These are phyloP conservation scores for Thalpophila matura DNA, from an alignment of 2,888 invertebrate genomes.

Conservation along the genomic window DNA sequence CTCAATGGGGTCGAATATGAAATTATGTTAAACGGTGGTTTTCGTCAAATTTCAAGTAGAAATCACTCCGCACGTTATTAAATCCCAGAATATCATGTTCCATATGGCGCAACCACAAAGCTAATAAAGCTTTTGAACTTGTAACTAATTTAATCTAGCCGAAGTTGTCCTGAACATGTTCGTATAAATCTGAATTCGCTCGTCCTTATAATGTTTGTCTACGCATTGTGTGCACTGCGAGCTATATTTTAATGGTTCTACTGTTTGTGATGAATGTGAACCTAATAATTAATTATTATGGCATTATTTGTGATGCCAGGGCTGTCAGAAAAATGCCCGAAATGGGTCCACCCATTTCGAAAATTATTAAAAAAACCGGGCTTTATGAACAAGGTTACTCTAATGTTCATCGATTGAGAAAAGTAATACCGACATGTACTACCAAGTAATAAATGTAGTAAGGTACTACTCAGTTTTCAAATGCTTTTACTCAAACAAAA, in stretches of 20 bases:
- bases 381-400: too few relatives aligned
- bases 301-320: too few relatives aligned
- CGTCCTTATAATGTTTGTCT: constrained; percentile 21
- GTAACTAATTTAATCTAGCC: constrained; percentile 49
- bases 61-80: background rate
- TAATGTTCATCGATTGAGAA: too few relatives aligned
- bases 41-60: background rate
- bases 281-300: too few relatives aligned
- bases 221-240: background rate
- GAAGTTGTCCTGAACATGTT: constrained; percentile 33
- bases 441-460: too few relatives aligned
- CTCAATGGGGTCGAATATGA: too few relatives aligned
- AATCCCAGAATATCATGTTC: constrained; percentile 8
- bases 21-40: too few relatives aligned
- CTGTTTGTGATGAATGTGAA: background rate
- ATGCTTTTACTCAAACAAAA: too few relatives aligned
- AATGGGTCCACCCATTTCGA: too few relatives aligned
- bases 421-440: too few relatives aligned
- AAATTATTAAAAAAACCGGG: background rate
- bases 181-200: constrained; percentile 13
- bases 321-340: too few relatives aligned
- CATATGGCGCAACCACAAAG: constrained; percentile 11
- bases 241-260: constrained; percentile 4
- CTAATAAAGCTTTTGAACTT: constrained; percentile 38
- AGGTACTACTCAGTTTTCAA: too few relatives aligned